phyloP scores from a whole-genome alignment of 2,113 vertebrate genomes.

The Lathamus discolor region DNA sequence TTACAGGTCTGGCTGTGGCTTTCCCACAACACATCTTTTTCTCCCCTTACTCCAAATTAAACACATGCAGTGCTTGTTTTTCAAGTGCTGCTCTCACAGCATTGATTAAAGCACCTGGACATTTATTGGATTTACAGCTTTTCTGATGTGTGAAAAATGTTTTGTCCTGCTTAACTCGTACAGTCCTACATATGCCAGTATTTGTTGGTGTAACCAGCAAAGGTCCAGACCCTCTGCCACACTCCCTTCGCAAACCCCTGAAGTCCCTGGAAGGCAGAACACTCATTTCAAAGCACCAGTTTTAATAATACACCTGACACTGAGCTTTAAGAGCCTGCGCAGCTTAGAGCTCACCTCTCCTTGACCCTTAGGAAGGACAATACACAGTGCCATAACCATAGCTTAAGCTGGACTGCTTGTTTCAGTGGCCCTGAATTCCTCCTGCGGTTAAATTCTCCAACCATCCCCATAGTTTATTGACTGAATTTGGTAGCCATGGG shows the following conservation, averaged over 20 bases:
- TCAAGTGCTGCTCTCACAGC: conserved; percentile 10
- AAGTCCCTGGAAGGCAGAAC: neutral
- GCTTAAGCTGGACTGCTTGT: neutral
- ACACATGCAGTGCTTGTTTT: neutral
- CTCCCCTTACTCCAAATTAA: neutral
- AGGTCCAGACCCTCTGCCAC: neutral
- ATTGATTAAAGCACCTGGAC: conserved; percentile 6
- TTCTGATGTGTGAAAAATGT: neutral
- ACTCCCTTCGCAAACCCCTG: neutral
- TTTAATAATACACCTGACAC: neutral
- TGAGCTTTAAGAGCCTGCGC: neutral
- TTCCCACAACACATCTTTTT: neutral
- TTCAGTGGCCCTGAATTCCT: neutral
- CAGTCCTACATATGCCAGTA: neutral
- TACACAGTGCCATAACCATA: neutral
- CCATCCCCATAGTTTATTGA: neutral
- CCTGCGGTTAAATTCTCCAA: neutral
- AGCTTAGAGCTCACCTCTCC: conserved; percentile 20
- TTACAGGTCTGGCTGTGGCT: neutral
- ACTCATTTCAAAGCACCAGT: neutral
- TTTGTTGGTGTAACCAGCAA: neutral
- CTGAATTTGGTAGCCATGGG: neutral
- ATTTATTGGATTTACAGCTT: neutral
- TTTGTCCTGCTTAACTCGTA: neutral
- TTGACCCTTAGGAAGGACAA: conserved; percentile 21